These are phyloP conservation scores for Poecilia velifera DNA, from an alignment of 2,797 vertebrate genomes.

Conservation along the genomic window DNA sequence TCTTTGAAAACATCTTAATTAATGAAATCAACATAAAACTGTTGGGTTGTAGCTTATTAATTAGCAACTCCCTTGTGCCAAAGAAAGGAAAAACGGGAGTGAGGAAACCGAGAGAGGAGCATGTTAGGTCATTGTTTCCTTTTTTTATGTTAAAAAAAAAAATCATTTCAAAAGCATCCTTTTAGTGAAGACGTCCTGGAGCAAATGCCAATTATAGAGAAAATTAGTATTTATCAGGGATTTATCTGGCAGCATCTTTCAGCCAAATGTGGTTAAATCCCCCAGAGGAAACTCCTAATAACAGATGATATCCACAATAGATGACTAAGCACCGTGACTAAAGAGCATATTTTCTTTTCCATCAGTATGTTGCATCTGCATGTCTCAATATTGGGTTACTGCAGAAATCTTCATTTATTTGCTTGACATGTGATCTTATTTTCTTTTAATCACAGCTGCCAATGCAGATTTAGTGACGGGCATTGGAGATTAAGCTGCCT, in stretches of 20 bases:
- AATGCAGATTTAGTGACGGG: background rate
- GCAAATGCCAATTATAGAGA: constrained; percentile 35
- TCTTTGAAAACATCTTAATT: background rate
- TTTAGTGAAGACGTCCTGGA: constrained; percentile 30
- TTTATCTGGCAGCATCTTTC: constrained; percentile 42
- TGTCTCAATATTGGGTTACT: constrained; percentile 42
- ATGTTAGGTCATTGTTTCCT: constrained; percentile 4
- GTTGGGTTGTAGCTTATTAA: background rate
- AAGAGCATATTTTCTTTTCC: constrained; percentile 49
- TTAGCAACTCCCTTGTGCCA: background rate
- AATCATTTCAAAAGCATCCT: constrained; percentile 15
- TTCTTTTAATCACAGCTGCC: constrained; percentile 13
- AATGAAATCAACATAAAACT: background rate
- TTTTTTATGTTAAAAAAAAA: constrained; percentile 9
- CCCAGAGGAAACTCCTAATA: constrained; percentile 48
- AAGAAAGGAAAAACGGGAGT: background rate
- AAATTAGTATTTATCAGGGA: constrained; percentile 51
- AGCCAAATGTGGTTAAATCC: constrained; percentile 57
- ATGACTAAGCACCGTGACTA: constrained; percentile 56
- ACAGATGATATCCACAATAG: constrained; percentile 62
- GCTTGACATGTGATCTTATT: constrained; percentile 24
- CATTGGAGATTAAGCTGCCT: background rate
- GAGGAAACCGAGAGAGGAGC: background rate
- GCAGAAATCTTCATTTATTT: constrained; percentile 39
- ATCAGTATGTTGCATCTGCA: constrained; percentile 49